A percentile compares a stretch with the other conserved stretches of the same genome.
Conservation (phyloP, 2,113 vertebrate species). For the Callaeas wilsoni region DNA sequence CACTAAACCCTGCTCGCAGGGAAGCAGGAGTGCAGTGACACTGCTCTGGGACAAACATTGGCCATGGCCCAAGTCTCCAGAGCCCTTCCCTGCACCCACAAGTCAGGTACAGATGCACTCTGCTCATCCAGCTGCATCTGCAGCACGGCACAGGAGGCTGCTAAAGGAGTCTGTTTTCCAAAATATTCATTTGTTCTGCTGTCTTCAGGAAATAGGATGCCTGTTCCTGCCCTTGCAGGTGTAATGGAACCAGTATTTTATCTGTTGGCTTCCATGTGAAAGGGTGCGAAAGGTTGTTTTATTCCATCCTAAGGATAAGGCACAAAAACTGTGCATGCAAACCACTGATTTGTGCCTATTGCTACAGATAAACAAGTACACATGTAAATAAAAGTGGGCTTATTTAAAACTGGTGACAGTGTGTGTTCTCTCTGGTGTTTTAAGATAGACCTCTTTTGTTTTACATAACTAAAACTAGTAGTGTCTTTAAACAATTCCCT, state of each 20-base stretch:
- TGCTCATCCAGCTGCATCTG: background rate
- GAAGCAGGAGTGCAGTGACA: background rate
- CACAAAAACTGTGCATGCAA: background rate
- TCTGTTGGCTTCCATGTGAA: background rate
- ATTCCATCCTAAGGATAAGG: background rate
- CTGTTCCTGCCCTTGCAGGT: background rate
- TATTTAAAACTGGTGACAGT: background rate
- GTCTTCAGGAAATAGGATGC: background rate
- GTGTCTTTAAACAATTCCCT: background rate
- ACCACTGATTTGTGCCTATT: background rate
- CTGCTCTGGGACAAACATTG: background rate
- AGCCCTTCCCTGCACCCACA: background rate
- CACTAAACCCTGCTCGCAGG: background rate
- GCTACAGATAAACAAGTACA: background rate
- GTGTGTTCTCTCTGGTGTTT: background rate
- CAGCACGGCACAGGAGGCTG: background rate
- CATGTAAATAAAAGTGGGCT: background rate
- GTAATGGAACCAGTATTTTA: slow-evolving; percentile 9
- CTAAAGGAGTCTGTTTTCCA: background rate
- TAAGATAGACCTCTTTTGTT: background rate
- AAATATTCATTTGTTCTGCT: slow-evolving; percentile 9
- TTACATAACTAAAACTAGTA: background rate
- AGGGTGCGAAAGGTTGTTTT: background rate
- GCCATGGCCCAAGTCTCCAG: background rate
- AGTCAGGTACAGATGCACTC: background rate